phyloP scores from a whole-genome alignment of 2,797 vertebrate genomes.

The Anabas testudineus region DNA sequence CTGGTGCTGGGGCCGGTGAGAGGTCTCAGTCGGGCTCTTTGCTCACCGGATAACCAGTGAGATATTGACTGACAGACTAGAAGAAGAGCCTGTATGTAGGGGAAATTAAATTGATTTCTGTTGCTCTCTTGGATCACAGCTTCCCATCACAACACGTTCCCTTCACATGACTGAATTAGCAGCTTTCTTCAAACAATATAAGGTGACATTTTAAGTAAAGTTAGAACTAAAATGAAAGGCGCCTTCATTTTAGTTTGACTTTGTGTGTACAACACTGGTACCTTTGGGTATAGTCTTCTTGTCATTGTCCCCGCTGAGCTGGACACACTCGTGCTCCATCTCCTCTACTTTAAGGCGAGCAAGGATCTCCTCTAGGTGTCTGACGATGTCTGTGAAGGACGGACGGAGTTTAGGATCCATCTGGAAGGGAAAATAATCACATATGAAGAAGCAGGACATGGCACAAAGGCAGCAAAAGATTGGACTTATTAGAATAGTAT shows the following conservation, averaged over 20 bases:
- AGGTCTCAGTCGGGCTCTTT: conserved; percentile 32
- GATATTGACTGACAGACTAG: conserved; percentile 12
- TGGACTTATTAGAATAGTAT: neutral
- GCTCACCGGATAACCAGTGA: conserved; percentile 8
- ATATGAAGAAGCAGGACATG: neutral
- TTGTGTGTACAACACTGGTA: conserved; percentile 45
- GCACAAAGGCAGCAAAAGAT: neutral
- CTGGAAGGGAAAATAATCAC: conserved; percentile 67
- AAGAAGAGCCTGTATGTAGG: conserved; percentile 3
- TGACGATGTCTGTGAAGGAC: conserved; percentile 91
- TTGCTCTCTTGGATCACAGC: conserved; percentile 11
- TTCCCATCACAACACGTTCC: neutral
- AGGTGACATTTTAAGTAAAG: conserved; percentile 3
- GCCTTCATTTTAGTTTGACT: neutral
- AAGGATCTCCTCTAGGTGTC: conserved; percentile 88
- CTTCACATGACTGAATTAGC: conserved; percentile 31
- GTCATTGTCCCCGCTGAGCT: conserved; percentile 83
- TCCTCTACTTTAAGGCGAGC: conserved; percentile 88
- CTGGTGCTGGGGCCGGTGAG: conserved; percentile 3
- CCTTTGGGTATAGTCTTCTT: conserved; percentile 89
- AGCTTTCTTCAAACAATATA: conserved; percentile 22
- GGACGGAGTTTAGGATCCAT: conserved; percentile 97
- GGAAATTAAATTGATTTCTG: conserved; percentile 2
- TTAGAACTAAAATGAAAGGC: neutral
- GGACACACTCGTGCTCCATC: conserved; percentile 83